Base-by-base conservation (phyloP, 2,797 vertebrate species). In the Rhabdophis nuchalis region DNA sequence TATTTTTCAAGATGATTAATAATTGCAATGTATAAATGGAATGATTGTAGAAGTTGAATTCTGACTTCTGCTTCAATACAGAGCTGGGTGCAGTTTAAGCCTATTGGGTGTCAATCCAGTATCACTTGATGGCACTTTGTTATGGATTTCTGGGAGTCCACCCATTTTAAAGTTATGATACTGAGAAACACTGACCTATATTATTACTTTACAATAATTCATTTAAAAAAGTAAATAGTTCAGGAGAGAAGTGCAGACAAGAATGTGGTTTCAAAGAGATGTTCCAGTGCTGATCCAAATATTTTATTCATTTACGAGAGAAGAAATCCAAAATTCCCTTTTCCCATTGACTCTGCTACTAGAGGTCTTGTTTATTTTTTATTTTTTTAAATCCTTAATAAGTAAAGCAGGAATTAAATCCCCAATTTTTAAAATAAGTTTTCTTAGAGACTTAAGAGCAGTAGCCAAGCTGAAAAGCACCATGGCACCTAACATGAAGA, bases 141-240 rank as follows among this genome's bases (percentile, higher is more conserved):
- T 32, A 2, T 72, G 14, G 8, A 41, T 41, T 77, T 41, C 20
- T 77, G 72, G 36, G 72, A 77, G 18, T 82, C 36, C 36, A 82
- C 36, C 20, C 36, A 82, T 23, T 41, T 77, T 77, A 77, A 77
- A 41, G 3, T 77, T 41, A 8, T 11, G 1, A 82, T 23, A 41
- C 25, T 82, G 72, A 46, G 18, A 46, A 46, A 82, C 36, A 11
- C 4, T 11, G 20, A 5, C 23, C 72, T 82, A 77, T 98, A 98
- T 98, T 98, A 98, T 98, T 97, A 95, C 96, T 97, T 97, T 72
- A 97, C 97, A 96, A 92, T 95, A 96, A 95, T 86, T 97, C 97
- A 97, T 91, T 96, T 97, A 97, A 97, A 97, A 97, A 96, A 96
- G 88, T 94, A 95, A 18, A 96, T 94, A 97, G 94, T 94, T 93